Evolutionary conservation across 2,888 invertebrate species (phyloP).

Genomic region (Dynastes maya): DNA sequence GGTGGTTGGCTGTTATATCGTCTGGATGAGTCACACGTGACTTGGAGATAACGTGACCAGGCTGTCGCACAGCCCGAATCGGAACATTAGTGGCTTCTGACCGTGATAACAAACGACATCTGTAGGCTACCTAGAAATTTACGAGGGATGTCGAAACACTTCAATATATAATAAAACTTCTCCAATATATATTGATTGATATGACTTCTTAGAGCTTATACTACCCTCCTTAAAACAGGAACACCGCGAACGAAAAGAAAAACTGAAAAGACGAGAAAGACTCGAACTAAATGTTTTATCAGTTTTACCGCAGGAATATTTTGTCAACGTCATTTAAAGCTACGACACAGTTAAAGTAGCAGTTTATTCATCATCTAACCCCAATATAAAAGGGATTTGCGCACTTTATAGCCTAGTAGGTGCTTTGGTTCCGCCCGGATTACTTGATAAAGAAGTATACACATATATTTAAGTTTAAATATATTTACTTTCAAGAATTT

Average conservation of each 20-base stretch:
- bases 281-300: constrained; percentile 23
- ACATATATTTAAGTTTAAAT: constrained; percentile 19
- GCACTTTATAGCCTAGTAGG: constrained; percentile 3
- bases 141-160: constrained; percentile 51
- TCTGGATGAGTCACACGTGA: constrained; percentile 56
- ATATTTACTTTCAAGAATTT: too few species aligned
- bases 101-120: constrained; percentile 57
- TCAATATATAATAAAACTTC: constrained; percentile 49
- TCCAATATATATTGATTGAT: constrained; percentile 49
- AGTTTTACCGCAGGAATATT: constrained; percentile 26
- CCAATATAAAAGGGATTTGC: constrained; percentile 27
- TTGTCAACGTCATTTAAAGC: neutral
- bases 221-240: constrained; percentile 20
- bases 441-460: constrained; percentile 24
- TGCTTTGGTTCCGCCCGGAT: constrained; percentile 23
- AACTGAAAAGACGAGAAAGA: neutral
- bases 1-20: constrained; percentile 55
- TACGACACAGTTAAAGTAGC: neutral
- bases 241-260: neutral
- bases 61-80: constrained; percentile 52
- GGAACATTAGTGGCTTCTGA: constrained; percentile 55
- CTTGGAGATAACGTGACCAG: constrained; percentile 58
- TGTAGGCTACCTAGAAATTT: constrained; percentile 55
- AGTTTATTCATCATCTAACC: constrained; percentile 37
- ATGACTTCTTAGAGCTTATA: constrained; percentile 28